A percentile compares a stretch with the other conserved stretches of the same genome.
phyloP scores from a whole-genome alignment of 2,797 vertebrate species.

The Clarias platycephalus region DNA sequence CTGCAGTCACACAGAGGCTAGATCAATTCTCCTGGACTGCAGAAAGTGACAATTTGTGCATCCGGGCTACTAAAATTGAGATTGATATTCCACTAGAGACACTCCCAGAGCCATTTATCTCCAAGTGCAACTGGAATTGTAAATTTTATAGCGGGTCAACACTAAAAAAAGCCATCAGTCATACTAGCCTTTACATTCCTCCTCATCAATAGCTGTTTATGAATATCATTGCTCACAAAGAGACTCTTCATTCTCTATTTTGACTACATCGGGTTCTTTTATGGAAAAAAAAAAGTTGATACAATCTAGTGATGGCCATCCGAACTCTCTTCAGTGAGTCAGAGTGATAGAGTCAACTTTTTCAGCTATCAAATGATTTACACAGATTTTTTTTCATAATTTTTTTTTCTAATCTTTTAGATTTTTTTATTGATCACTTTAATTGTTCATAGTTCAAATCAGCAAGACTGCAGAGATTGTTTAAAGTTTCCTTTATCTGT shows the following conservation, averaged over 20 bases:
- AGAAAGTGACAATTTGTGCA: conserved; percentile 43
- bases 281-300: background rate
- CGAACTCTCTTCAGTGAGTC: background rate
- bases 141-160: conserved; percentile 46
- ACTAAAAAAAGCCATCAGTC: conserved; percentile 39
- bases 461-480: no score
- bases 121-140: conserved; percentile 35
- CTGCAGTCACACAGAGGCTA: conserved; percentile 17
- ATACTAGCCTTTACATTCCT: conserved; percentile 30
- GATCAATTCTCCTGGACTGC: conserved; percentile 41
- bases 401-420: background rate
- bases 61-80: conserved; percentile 41
- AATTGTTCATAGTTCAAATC: background rate
- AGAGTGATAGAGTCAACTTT: background rate
- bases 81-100: conserved; percentile 39
- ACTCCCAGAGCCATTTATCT: conserved; percentile 30
- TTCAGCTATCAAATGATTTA: background rate
- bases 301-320: background rate
- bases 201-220: conserved; percentile 38
- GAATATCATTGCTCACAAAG: conserved; percentile 41
- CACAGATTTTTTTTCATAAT: no score
- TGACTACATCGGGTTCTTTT: background rate
- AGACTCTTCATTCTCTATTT: conserved; percentile 8
- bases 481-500: no score
- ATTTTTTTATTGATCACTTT: no score